Evolutionary conservation across 2,888 invertebrate species (phyloP), one percentile per base, ranked within the genome.

Genomic region (Latrodectus hesperus): DNA sequence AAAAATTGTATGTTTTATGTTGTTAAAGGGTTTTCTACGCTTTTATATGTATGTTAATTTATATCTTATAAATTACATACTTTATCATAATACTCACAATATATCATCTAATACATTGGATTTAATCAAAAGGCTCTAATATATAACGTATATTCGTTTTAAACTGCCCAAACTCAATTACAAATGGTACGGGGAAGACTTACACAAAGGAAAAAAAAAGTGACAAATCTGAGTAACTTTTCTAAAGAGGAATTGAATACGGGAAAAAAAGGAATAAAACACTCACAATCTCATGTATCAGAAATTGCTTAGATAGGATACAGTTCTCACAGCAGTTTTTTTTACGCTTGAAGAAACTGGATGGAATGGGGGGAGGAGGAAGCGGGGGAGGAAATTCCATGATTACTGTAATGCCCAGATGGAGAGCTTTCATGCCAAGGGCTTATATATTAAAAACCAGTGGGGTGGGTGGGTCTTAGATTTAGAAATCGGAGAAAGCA

Each of bases 401-500:
- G 71, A 83, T 83, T 68, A 70, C 75, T 55, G 38, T 17, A 16
- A 51, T 55, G 16, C 26, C 10, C 9, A 73, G 60, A 70, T 65
- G 75, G 60, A 83, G 70, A 60, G 65, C 68, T 17, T 38, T 55
- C 9, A 60, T 60, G n/a, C 38, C 55, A 26, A 68, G n/a, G 16
- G 82, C 70, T 75, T 55, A 75, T 22, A 22, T 70, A 83, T 75
- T 70, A 71, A 64, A 71, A 71, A 60, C 75, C 64, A 81, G 65
- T 55, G 38, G 55, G 60, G 16, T 80, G 75, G 76, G 71, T 51
- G 71, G 26, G 51, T 60, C 71, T 51, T 77, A 76, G 83, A 83
- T 82, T 70, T 74, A 22, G 84, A 78, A 84, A 84, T 84, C 84
- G 65, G 77, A 84, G 73, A 72, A 78, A 84, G 78, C 84, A 78